Conservation (phyloP, 2,113 vertebrate genomes). For the Hippocampus zosterae region DNA sequence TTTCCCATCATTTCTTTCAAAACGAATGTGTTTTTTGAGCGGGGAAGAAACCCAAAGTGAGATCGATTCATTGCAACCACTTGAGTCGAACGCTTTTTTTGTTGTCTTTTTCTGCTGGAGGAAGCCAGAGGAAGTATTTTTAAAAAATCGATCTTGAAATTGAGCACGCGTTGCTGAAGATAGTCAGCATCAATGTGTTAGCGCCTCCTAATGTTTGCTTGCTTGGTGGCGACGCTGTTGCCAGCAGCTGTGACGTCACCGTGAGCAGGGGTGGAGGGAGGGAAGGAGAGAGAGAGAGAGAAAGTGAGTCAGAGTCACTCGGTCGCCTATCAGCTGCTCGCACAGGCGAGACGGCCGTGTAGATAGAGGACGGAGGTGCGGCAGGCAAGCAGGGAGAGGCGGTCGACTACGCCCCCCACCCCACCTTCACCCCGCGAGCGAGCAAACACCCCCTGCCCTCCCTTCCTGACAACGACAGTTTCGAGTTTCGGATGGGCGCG, state of each 20-base stretch:
- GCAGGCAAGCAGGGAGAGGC: slow-evolving; percentile 16
- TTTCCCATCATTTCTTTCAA: no score
- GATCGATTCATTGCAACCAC: no score
- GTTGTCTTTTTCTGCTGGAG: no score
- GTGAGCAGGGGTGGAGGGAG: slow-evolving; percentile 12
- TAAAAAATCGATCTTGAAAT: background rate
- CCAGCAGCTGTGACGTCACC: slow-evolving; percentile 60
- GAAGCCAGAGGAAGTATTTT: no score
- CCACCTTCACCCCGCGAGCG: background rate
- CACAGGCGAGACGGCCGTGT: slow-evolving; percentile 33
- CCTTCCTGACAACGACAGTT: background rate
- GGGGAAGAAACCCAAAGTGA: no score
- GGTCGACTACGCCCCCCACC: slow-evolving; percentile 23
- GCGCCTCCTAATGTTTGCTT: background rate
- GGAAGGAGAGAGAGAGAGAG: slow-evolving; percentile 5
- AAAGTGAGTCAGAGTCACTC: slow-evolving; percentile 1
- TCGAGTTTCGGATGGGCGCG: slow-evolving; percentile 10
- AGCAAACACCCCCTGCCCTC: background rate
- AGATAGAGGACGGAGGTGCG: slow-evolving; percentile 18
- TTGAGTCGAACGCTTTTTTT: no score
- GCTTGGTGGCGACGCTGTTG: slow-evolving; percentile 22
- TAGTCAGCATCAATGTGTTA: background rate
- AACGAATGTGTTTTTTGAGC: no score
- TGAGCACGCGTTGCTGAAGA: background rate
- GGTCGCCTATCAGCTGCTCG: slow-evolving; percentile 63